Evolutionary conservation across 2,113 vertebrate genomes (phyloP).

Genomic region (Chaetops frenatus): DNA sequence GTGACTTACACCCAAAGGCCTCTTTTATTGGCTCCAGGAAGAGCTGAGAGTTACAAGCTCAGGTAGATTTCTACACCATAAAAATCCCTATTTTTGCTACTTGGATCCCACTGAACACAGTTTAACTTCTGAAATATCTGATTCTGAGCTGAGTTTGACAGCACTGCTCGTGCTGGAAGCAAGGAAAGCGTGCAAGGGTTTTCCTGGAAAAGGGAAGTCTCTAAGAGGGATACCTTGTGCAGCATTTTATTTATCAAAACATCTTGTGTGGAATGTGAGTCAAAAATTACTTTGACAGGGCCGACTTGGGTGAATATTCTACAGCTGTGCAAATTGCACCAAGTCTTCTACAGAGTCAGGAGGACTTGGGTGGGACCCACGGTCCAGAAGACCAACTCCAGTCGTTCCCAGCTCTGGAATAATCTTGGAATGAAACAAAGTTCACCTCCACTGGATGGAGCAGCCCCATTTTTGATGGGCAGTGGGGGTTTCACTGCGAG

Average conservation of each 20-base stretch:
- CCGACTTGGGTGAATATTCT: not conserved
- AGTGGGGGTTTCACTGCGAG: not conserved
- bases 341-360: not conserved
- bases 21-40: not conserved
- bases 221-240: rapidly evolving
- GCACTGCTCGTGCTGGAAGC: rapidly evolving
- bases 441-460: not conserved
- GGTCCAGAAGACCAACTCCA: not conserved
- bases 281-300: not conserved
- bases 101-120: not conserved
- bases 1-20: not conserved
- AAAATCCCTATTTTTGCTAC: not conserved
- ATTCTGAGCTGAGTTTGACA: not conserved
- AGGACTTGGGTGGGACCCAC: not conserved
- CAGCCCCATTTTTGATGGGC: not conserved
- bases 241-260: not conserved
- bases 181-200: not conserved
- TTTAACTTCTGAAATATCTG: not conserved
- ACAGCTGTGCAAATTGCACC: not conserved
- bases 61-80: not conserved
- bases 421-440: not conserved
- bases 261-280: not conserved
- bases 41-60: not conserved
- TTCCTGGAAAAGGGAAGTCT: not conserved
- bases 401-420: not conserved